phyloP scores from a whole-genome alignment of 2,797 vertebrate genomes.

The Schizopygopsis malacanthus region DNA sequence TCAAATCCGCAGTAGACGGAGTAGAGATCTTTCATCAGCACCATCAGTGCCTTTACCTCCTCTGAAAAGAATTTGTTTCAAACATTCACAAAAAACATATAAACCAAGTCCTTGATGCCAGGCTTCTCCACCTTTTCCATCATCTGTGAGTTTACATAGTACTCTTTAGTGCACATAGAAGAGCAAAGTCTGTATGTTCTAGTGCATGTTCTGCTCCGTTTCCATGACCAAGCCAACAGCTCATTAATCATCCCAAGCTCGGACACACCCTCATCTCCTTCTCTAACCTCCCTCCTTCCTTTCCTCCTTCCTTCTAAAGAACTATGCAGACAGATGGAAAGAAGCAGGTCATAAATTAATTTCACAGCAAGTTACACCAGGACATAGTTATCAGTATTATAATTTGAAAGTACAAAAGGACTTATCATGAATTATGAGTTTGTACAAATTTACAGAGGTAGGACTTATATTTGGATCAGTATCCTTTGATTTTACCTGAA shows the following conservation, averaged over 20 bases:
- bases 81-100: background rate
- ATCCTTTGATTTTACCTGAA: background rate
- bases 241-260: constrained; percentile 40
- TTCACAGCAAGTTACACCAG: constrained; percentile 6
- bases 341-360: constrained; percentile 24
- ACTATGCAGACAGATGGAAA: constrained; percentile 32
- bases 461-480: background rate
- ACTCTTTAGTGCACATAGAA: constrained; percentile 14
- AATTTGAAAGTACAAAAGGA: constrained; percentile 3
- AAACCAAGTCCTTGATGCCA: background rate
- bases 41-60: background rate
- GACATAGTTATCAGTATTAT: background rate
- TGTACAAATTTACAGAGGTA: background rate
- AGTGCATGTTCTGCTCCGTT: constrained; percentile 11
- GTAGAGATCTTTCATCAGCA: background rate
- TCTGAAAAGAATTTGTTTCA: background rate
- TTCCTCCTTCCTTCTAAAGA: background rate
- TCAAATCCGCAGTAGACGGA: background rate
- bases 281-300: background rate
- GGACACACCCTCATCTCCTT: background rate
- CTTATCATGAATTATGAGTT: background rate
- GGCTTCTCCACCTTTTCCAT: background rate
- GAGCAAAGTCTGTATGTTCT: constrained; percentile 17
- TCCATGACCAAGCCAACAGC: constrained; percentile 22
- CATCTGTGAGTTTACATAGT: background rate